Evolutionary conservation across 2,113 vertebrate species (phyloP), one percentile per base, ranked within the genome.

Genomic region (Archilochus colubris): DNA sequence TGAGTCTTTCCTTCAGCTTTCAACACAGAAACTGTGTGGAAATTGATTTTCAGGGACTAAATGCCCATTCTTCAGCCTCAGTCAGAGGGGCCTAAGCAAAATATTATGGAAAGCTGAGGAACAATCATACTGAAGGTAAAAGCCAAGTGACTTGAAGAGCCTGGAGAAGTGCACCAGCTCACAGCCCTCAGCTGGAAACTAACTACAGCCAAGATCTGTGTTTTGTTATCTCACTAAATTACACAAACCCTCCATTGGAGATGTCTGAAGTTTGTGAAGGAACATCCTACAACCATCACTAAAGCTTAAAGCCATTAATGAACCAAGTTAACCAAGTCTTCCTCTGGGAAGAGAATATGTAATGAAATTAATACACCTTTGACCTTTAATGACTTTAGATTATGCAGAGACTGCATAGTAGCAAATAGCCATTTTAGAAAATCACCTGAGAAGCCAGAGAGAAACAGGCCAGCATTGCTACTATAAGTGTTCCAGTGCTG

Each of bases 331-430:
- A 75, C 19, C 0, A 1, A 67, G 15, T 9, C 40, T 58, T 95
- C 43, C 33, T 69, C 36, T 76, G 61, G 72, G 82, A 81, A 74
- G 86, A 72, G 20, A 67, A 7, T 48, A 83, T 14, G 11, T 31
- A 74, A 48, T 83, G 40, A 86, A 92, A 93, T 48, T 12, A 92
- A 82, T 40, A 85, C 40, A 87, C 53, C 57, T 83, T 63, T 0
- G 7, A 94, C 77, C 77, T 91, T 95, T 72, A 93, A 17, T 69
- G 89, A 83, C 58, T 94, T 85, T 78, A 87, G 73, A 82, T 82
- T 92, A 88, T 33, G 46, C n/a, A 88, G 36, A 82, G n/a, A 50
- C 16, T 30, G 55, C 40, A 40, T 40, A 40, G 11, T 40, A 10
- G 11, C 40, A 66, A 93, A 79, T 40, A 73, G 1, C 15, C 25